Base-by-base conservation (phyloP, 2,797 vertebrate species). In the Fundulus diaphanus region DNA sequence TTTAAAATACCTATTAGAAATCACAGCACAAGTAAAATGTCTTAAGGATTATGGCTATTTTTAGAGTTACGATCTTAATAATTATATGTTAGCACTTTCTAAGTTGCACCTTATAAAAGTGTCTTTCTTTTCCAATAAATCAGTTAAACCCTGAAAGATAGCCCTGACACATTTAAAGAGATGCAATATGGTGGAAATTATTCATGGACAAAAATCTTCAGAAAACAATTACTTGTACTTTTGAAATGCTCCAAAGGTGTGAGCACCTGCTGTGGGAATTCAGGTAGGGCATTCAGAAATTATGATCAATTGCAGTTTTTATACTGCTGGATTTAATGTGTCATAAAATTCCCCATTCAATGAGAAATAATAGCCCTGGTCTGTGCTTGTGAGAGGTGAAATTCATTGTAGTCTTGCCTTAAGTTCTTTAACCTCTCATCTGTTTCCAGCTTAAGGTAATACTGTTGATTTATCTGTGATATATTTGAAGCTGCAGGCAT, bases 391-490 rank as follows among this genome's bases (percentile, higher is more conserved):
- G 90, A 95, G 94, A 91, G 94, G 93, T 95, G 93, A 96, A 96
- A 97, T 97, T 96, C 96, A 96, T 96, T 95, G 96, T 93, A 82
- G 84, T 92, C 90, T 96, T 77, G 96, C 97, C 96, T 95, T 93
- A 94, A 96, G 97, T 96, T 94, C 93, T 95, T 96, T 95, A 94
- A 94, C 81, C 93, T 92, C 94, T 95, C 96, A 97, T 97, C 95
- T 93, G 91, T 97, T 97, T 95, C 94, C 93, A 87, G 93, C 90
- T 96, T 97, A 96, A 97, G 97, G 96, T 96, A 97, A 97, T 97
- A 96, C 96, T 96, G 96, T 97, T 98, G 97, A 97, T 96, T 97
- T 98, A 97, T 97, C 96, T 94, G 96, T 98, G 97, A 99, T 98
- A 82, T 95, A 98, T 99, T 95, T 95, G 91, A 91, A 93, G 96